Conservation (phyloP, 1,140 invertebrate genomes). For the Vollenhovia emeryi region DNA sequence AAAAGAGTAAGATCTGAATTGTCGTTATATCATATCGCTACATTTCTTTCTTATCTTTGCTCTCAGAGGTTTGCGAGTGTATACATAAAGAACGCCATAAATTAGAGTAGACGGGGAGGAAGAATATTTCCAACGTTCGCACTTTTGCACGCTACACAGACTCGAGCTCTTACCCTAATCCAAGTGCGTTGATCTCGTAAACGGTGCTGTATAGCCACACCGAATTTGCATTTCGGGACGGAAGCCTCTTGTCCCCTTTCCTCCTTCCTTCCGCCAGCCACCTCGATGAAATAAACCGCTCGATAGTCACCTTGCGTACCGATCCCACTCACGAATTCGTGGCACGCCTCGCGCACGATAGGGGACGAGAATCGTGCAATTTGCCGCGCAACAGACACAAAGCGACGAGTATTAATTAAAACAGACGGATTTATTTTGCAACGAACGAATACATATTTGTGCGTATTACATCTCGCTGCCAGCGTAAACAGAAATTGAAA, state of each 20-base stretch:
- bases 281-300: constrained; percentile 64
- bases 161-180: constrained; percentile 52
- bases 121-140: constrained; percentile 38
- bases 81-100: background rate
- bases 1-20: background rate
- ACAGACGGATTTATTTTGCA: constrained; percentile 12
- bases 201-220: constrained; percentile 55
- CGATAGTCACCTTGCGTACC: constrained; percentile 52
- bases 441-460: background rate
- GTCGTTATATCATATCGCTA: background rate
- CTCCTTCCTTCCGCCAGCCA: constrained; percentile 14
- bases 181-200: constrained; percentile 70
- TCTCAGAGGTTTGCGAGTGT: background rate
- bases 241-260: constrained; percentile 42
- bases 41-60: background rate
- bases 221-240: constrained; percentile 68
- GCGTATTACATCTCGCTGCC: background rate
- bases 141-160: constrained; percentile 27
- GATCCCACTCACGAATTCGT: constrained; percentile 26
- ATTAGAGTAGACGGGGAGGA: constrained; percentile 1
- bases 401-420: constrained; percentile 37
- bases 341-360: constrained; percentile 11
- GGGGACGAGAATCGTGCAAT: constrained; percentile 38
- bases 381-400: constrained; percentile 1
- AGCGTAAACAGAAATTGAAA: background rate